Evolutionary conservation across 2,797 vertebrate species (phyloP).

Genomic region (Poecile montanus): DNA sequence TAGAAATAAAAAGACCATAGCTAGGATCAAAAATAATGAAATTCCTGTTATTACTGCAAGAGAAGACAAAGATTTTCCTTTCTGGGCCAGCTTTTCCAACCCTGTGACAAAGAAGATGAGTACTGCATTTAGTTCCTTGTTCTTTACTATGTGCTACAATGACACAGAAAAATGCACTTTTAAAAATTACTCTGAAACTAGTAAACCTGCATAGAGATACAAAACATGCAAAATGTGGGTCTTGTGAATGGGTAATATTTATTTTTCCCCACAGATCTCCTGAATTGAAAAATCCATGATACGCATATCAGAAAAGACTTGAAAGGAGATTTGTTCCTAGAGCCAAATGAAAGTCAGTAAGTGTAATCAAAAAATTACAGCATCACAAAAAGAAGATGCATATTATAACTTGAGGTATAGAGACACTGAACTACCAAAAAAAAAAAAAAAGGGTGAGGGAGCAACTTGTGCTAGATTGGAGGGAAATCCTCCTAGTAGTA

Average conservation of each 20-base stretch:
- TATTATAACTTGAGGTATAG: not conserved
- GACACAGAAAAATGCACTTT: not conserved
- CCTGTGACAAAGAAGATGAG: slow-evolving; percentile 70
- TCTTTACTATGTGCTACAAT: not conserved
- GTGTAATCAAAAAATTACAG: not conserved
- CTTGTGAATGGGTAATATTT: not conserved
- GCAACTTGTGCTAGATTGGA: not conserved
- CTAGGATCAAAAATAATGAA: slow-evolving; percentile 86
- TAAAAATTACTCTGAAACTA: not conserved
- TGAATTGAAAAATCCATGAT: not conserved
- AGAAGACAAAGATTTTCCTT: slow-evolving; percentile 78
- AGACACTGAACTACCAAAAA: not conserved
- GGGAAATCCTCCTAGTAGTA: not conserved
- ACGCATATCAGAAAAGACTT: not conserved
- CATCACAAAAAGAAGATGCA: not conserved
- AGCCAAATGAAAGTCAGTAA: not conserved
- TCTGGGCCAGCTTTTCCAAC: slow-evolving; percentile 81
- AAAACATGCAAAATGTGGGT: not conserved
- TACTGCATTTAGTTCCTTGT: not conserved
- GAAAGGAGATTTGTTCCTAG: not conserved
- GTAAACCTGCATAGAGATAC: not conserved
- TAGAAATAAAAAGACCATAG: slow-evolving; percentile 84
- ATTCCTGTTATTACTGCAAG: slow-evolving; percentile 85
- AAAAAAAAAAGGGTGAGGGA: not conserved
- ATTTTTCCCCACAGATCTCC: not conserved